Evolutionary conservation across 30 jellyfish, hydroid and myxozoan species (phyloP), one percentile per base, ranked within the genome.

Genomic region (Turritopsis rubra): DNA sequence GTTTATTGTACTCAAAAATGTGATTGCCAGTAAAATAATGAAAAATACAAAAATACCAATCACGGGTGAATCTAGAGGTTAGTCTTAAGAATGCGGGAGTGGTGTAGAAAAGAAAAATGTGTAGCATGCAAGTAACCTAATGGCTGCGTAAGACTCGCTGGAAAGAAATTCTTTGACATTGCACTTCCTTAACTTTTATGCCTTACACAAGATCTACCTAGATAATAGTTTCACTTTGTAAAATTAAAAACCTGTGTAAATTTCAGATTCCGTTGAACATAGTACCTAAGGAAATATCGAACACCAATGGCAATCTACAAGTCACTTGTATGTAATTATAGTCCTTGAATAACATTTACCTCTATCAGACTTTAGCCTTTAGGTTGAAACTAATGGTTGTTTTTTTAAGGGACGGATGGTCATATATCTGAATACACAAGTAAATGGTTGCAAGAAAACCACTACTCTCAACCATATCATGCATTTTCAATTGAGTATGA

Each of bases 361-460:
- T n/a, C n/a, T n/a, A n/a, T n/a, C n/a, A n/a, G n/a, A n/a, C n/a
- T n/a, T n/a, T n/a, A n/a, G n/a, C n/a, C n/a, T n/a, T n/a, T n/a
- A n/a, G n/a, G n/a, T n/a, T n/a, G n/a, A n/a, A 13, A 41, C 13
- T 41, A 3, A 3, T 41, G 60, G 13, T 41, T 41, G 5, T 41
- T 68, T 9, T 7, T 27, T 27, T 27, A 7, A 68, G 77, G 77
- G 77, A 68, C 9, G 19, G 77, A 68, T 68, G 77, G 30, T 19
- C 77, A 68, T 68, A 1, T 9, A 23, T n/a, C 77, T 9, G 30
- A 23, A 68, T 68, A 68, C 30, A 27, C 28, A 68, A 27, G 77
- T n/a, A n/a, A 23, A 27, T 68, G 77, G 77, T 68, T 68, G 30
- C 77, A 68, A 19, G 30, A 68, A 68, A 23, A 68, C 30, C 77